A percentile compares a stretch with the other conserved stretches of the same genome.
These are phyloP conservation scores for Bathynomus jamesi DNA, from an alignment of 1,140 invertebrate species.

Conservation along the genomic window DNA sequence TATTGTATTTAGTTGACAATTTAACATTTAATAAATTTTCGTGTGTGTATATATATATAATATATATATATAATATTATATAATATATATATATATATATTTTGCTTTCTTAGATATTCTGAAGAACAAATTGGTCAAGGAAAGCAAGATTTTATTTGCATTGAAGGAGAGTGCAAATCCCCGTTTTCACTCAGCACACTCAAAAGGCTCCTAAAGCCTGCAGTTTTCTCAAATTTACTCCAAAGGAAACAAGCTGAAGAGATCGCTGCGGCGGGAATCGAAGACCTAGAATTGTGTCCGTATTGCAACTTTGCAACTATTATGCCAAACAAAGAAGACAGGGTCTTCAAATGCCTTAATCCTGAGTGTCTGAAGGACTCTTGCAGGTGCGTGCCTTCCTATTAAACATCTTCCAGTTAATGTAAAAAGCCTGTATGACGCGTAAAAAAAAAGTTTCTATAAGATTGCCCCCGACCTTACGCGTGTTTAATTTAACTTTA, in stretches of 20 bases:
- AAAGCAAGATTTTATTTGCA: slow-evolving; percentile 49
- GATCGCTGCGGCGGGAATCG: slow-evolving; percentile 52
- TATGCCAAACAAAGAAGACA: slow-evolving; percentile 48
- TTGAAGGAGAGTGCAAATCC: slow-evolving; percentile 44
- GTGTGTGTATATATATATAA: slow-evolving; percentile 5
- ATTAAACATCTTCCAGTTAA: too few relatives aligned
- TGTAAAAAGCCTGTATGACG: too few relatives aligned
- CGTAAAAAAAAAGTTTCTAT: too few relatives aligned
- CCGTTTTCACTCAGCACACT: slow-evolving; percentile 47
- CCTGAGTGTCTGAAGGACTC: slow-evolving; percentile 57
- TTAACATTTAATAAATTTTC: background rate
- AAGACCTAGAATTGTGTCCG: slow-evolving; percentile 55
- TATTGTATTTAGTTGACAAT: too few relatives aligned
- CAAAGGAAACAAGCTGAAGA: slow-evolving; percentile 52
- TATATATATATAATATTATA: too few relatives aligned
- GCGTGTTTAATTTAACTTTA: too few relatives aligned
- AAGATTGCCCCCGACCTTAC: too few relatives aligned
- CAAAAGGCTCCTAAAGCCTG: slow-evolving; percentile 47
- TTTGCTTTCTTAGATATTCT: slow-evolving; percentile 39
- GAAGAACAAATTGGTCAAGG: slow-evolving; percentile 51
- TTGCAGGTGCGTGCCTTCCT: slow-evolving; percentile 46
- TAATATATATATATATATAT: slow-evolving; percentile 8
- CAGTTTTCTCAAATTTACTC: slow-evolving; percentile 50
- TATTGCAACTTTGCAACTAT: slow-evolving; percentile 59
- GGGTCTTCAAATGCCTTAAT: slow-evolving; percentile 57